Conservation (phyloP, 2,888 invertebrate genomes). For the Ormia ochracea region DNA sequence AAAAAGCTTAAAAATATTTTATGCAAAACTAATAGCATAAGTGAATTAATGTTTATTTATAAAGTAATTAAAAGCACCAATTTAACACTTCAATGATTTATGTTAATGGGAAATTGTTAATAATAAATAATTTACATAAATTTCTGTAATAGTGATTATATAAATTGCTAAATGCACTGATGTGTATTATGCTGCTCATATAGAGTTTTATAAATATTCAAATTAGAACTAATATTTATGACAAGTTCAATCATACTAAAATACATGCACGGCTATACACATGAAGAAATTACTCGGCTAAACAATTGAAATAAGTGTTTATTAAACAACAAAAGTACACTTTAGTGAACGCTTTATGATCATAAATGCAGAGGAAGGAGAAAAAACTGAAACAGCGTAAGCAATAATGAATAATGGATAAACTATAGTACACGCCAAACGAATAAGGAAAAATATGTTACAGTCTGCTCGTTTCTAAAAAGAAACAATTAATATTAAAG, state of each 20-base stretch:
- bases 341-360: not conserved
- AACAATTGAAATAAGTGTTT: constrained; percentile 8
- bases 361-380: not conserved
- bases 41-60: not conserved
- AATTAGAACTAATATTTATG: not conserved
- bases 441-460: no score
- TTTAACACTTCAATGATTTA: constrained; percentile 4
- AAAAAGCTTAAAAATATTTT: constrained; percentile 10
- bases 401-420: no score
- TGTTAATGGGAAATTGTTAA: constrained; percentile 11
- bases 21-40: constrained; percentile 9
- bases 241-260: constrained; percentile 5
- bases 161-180: no score
- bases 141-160: not conserved
- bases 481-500: no score
- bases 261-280: not conserved
- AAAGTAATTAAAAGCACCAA: constrained; percentile 3
- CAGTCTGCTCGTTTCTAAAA: no score
- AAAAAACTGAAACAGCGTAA: not conserved
- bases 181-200: not conserved
- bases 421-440: no score
- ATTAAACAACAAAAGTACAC: not conserved
- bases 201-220: not conserved
- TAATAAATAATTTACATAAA: constrained; percentile 23
- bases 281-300: no score